Evolutionary conservation across 2,797 vertebrate species (phyloP).

Genomic region (Coranthus polyacanthus): DNA sequence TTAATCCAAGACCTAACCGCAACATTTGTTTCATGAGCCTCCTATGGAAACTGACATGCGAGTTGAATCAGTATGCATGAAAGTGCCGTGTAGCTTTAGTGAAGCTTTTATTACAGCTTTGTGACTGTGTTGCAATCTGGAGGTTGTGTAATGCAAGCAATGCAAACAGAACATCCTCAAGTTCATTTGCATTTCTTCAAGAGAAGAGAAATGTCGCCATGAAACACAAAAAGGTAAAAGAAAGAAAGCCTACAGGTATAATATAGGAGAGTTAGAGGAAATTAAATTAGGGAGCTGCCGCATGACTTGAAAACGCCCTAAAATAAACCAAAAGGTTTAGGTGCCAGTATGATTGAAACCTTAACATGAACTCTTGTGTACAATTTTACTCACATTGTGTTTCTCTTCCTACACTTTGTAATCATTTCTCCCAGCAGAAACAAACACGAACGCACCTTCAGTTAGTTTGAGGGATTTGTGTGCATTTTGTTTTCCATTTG

Average conservation of each 20-base stretch:
- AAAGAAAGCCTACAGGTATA: no score
- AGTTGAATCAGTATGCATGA: conserved; percentile 34
- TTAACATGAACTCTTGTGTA: conserved; percentile 20
- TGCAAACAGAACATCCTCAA: conserved; percentile 6
- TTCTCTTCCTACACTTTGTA: conserved; percentile 42
- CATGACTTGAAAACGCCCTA: background rate
- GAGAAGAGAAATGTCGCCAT: background rate
- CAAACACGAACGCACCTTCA: conserved; percentile 22
- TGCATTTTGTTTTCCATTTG: conserved; percentile 29
- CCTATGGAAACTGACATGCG: conserved; percentile 12
- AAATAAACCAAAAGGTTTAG: conserved; percentile 19
- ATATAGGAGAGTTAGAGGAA: background rate
- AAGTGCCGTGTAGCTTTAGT: conserved; percentile 1
- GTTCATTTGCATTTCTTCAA: conserved; percentile 17
- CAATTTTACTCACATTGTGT: conserved; percentile 48
- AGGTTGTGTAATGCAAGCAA: conserved; percentile 26
- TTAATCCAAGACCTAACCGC: conserved; percentile 23
- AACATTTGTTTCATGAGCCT: conserved; percentile 39
- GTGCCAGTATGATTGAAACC: conserved; percentile 4
- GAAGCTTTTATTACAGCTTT: conserved; percentile 6
- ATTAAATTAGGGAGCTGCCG: background rate
- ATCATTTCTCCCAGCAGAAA: conserved; percentile 50
- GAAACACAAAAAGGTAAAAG: background rate
- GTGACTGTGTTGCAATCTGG: conserved; percentile 17
- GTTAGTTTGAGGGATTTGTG: conserved; percentile 42